Base-by-base conservation (phyloP, 2,113 vertebrate genomes). In the Vireo altiloquus region DNA sequence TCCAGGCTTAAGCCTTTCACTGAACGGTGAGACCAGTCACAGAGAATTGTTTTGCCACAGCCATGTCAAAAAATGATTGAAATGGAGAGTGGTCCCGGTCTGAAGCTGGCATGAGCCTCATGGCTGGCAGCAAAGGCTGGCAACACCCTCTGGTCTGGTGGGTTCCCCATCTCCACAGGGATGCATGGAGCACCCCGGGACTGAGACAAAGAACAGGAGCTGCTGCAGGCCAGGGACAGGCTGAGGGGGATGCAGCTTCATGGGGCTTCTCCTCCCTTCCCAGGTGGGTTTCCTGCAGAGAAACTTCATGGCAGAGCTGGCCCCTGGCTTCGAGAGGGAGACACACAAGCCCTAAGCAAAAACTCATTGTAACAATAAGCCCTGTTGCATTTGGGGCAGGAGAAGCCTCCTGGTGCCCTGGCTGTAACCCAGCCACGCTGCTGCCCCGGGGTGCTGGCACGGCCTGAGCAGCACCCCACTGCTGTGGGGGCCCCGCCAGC, bases 311-410 rank as follows among this genome's bases (percentile, higher is more conserved):
- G 30, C 72, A 91, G 68, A 75, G 56, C 22, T 20, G 9, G 35
- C 24, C 40, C 17, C 31, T 23, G 63, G 5, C 23, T 17, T 5
- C 0, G 13, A 44, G 64, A n/a, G 8, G 14, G 61, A 33, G 31
- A 28, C 31, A 44, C 13, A 25, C 57, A 61, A 21, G 39, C 14
- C 60, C 47, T 11, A 12, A 47, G 46, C 1, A 7, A 71, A 69
- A 56, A 3, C 33, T 53, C 4, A 0, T 4, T 23, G 15, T 6
- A 15, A 59, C n/a, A n/a, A n/a, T n/a, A n/a, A n/a, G 28, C 23
- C 28, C 22, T 2, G 97, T 39, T 97, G 92, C 56, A 74, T 54
- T 21, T 95, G 95, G 90, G 96, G 96, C 87, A 97, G 97, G 42
- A 97, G 83, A 30, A 53, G 71, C 27, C 91, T 98, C 87, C 15